Conservation (phyloP, 2,888 invertebrate genomes). For the Sialis lutaria region DNA sequence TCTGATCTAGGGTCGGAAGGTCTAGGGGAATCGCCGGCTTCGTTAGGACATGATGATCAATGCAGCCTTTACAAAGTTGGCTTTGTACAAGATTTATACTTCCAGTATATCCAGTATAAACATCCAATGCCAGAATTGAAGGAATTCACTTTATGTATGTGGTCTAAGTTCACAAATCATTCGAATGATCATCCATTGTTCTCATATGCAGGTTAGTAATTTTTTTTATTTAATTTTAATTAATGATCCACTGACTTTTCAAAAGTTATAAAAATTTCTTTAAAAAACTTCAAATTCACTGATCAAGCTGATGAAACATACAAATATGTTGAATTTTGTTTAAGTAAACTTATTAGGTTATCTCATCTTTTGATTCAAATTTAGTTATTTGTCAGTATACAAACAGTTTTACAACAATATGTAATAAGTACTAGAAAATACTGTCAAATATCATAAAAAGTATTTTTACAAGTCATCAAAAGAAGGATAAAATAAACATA, state of each 20-base stretch:
- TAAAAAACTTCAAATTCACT: too few species aligned
- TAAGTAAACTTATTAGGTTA: too few species aligned
- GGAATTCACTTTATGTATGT: slow-evolving; percentile 69
- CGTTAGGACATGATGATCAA: slow-evolving; percentile 16
- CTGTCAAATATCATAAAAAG: too few species aligned
- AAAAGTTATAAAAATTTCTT: neutral
- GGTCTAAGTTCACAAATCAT: slow-evolving; percentile 70
- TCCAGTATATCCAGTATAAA: slow-evolving; percentile 59
- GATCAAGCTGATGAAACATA: too few species aligned
- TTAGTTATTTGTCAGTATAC: too few species aligned
- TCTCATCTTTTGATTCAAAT: too few species aligned
- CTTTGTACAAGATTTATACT: slow-evolving; percentile 39
- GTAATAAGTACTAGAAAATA: too few species aligned
- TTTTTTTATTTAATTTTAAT: neutral
- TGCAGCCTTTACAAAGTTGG: slow-evolving; percentile 36
- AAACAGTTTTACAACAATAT: too few species aligned
- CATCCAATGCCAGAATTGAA: slow-evolving; percentile 54
- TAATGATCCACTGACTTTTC: neutral
- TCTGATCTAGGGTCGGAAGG: neutral
- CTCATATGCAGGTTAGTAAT: slow-evolving; percentile 58
- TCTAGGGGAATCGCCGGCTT: neutral
- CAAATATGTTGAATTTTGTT: too few species aligned
- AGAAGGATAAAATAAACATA: neutral
- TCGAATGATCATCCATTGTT: slow-evolving; percentile 67
- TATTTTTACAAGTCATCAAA: too few species aligned